Evolutionary conservation across 2,797 vertebrate genomes (phyloP), one percentile per base, ranked within the genome.

Genomic region (Etheostoma perlongum): DNA sequence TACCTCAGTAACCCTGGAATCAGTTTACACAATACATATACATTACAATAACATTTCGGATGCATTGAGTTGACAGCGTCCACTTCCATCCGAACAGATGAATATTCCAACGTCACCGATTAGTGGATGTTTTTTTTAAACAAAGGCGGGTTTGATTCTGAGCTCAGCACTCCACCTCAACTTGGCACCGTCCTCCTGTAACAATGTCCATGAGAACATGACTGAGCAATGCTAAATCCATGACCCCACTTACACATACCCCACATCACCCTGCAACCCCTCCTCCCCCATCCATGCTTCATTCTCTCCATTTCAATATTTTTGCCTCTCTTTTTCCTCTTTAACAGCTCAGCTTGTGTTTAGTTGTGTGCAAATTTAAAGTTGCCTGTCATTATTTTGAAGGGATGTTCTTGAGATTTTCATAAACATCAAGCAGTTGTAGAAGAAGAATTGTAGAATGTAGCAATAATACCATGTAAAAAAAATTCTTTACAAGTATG

Each of bases 1-100:
- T 91, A 90, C 61, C 83, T 78, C 85, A 85, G 93, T 93, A 88
- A 93, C 93, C 92, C 92, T 94, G 91, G 91, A 91, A 92, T 93
- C 93, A 91, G 88, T 93, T 90, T n/a, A n/a, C n/a, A n/a, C n/a
- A n/a, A n/a, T n/a, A n/a, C n/a, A n/a, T n/a, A n/a, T n/a, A n/a
- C n/a, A n/a, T n/a, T n/a, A n/a, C n/a, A n/a, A 93, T 92, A 95
- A 95, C 92, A 93, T 25, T 67, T 83, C 59, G 85, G 90, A 83
- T 88, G 92, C 88, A 87, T 72, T 81, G 78, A 68, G 89, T 91
- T 89, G 90, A 89, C 64, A 64, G 79, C 52, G 11, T 86, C 85
- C 55, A 71, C 87, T 79, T 89, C 78, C 74, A 65, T 88, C 79
- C 72, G 86, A 92, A 85, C 72, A 76, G 67, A 75, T 79, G 81